phyloP scores from a whole-genome alignment of 2,888 invertebrate genomes.

The Oxystoma pomonae region DNA sequence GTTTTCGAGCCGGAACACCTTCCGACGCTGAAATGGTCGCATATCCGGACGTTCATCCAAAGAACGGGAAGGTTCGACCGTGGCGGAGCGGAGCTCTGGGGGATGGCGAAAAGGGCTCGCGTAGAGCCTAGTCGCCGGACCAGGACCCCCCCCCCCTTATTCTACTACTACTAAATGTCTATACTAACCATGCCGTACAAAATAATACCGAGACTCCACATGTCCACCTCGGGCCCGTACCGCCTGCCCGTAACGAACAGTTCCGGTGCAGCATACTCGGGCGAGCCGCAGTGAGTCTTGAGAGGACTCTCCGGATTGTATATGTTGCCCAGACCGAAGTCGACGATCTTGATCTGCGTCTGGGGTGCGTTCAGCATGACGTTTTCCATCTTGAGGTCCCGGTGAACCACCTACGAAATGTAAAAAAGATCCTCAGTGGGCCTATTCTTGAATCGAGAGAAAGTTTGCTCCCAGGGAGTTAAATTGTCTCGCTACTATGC shows the following conservation, averaged over 20 bases:
- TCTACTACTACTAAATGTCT: too few relatives aligned
- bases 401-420: conserved; percentile 42
- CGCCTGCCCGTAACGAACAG: conserved; percentile 63
- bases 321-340: conserved; percentile 72
- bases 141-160: too few relatives aligned
- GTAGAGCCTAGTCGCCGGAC: too few relatives aligned
- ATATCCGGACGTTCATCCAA: too few relatives aligned
- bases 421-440: neutral
- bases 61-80: too few relatives aligned
- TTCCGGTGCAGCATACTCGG: conserved; percentile 77
- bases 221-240: conserved; percentile 73
- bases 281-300: conserved; percentile 72
- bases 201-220: conserved; percentile 72
- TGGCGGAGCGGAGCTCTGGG: too few relatives aligned
- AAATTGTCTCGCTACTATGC: too few relatives aligned
- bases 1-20: too few relatives aligned
- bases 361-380: conserved; percentile 66
- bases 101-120: too few relatives aligned
- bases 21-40: too few relatives aligned
- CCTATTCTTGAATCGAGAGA: too few relatives aligned
- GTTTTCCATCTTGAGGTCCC: conserved; percentile 77
- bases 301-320: conserved; percentile 58
- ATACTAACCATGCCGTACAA: conserved; percentile 62
- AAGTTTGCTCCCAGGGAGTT: too few relatives aligned
- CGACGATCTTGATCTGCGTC: conserved; percentile 69